These are phyloP conservation scores for Lepus europaeus DNA, from an alignment of 2,113 vertebrate species.

Conservation along the genomic window DNA sequence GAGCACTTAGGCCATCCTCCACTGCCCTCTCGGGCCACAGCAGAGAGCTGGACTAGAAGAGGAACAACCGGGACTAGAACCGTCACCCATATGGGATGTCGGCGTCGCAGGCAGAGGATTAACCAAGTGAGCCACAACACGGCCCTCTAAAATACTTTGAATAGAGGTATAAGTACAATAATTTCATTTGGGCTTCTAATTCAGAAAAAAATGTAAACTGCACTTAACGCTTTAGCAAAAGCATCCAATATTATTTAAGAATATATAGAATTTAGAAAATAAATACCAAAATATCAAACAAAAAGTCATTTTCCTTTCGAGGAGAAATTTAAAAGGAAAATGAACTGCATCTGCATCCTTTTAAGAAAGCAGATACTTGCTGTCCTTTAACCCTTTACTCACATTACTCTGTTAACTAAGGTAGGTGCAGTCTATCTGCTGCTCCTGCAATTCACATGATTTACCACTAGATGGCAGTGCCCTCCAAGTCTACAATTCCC, in stretches of 20 bases:
- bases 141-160: background rate
- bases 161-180: background rate
- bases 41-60: too few relatives aligned
- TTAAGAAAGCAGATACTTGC: too few relatives aligned
- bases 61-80: too few relatives aligned
- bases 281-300: background rate
- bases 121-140: too few relatives aligned
- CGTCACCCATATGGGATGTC: too few relatives aligned
- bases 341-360: background rate
- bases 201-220: background rate
- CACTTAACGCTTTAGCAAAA: background rate
- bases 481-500: background rate
- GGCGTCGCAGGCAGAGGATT: too few relatives aligned
- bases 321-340: background rate
- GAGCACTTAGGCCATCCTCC: too few relatives aligned
- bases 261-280: background rate
- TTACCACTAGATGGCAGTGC: constrained; percentile 57
- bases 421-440: background rate
- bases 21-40: too few relatives aligned
- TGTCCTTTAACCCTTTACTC: background rate
- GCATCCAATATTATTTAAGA: constrained; percentile 16
- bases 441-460: constrained; percentile 12
- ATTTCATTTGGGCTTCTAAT: constrained; percentile 36
- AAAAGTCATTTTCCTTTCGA: constrained; percentile 29
- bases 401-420: background rate